phyloP scores from a whole-genome alignment of 1,140 invertebrate genomes.

The Drosophila sp. region DNA sequence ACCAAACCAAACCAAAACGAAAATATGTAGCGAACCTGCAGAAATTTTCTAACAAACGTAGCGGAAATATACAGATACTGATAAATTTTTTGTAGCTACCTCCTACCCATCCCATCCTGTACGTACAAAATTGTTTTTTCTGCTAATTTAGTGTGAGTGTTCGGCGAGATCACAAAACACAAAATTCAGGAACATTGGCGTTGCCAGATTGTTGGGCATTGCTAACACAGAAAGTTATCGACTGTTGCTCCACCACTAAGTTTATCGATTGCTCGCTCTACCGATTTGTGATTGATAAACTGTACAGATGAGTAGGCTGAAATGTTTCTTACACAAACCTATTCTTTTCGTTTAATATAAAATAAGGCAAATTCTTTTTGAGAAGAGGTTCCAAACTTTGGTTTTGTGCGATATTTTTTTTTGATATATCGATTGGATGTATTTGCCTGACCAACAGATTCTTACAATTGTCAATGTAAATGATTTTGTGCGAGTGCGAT shows the following conservation, averaged over 20 bases:
- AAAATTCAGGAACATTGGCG: not conserved
- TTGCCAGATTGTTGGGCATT: not conserved
- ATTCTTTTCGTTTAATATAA: no score
- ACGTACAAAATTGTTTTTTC: not conserved
- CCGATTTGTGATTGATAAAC: no score
- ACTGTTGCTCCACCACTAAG: no score
- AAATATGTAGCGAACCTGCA: conserved; percentile 48
- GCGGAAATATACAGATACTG: conserved; percentile 7
- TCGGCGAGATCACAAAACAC: not conserved
- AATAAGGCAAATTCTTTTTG: no score
- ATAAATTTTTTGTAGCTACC: no score
- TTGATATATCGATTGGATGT: not conserved
- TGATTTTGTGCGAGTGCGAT: not conserved
- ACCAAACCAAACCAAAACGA: conserved; percentile 2
- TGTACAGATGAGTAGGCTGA: no score
- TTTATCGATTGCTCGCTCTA: no score
- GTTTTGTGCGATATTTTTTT: not conserved
- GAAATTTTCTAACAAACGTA: conserved; percentile 62
- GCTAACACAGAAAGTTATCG: no score
- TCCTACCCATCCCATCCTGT: no score
- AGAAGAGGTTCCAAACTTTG: no score
- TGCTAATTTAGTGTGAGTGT: conserved; percentile 28
- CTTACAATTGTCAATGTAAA: not conserved
- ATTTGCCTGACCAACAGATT: no score
- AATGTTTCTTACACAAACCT: no score